Base-by-base conservation (phyloP, 2,797 vertebrate genomes). In the Anas flavirostris region DNA sequence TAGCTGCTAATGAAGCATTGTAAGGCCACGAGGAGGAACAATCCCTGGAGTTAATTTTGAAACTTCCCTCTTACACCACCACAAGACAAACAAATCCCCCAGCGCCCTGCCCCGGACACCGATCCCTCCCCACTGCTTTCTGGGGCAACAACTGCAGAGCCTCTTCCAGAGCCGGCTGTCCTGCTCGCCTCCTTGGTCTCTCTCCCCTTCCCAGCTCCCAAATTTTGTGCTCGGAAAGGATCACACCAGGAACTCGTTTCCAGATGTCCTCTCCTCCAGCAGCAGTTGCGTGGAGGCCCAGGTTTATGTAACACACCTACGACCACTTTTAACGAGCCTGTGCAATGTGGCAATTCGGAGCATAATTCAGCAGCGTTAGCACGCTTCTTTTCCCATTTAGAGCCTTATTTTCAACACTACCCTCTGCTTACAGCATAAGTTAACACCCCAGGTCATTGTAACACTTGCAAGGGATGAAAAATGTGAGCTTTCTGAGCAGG, bases 31-130 rank as follows among this genome's bases (percentile, higher is more conserved):
- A 79, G 53, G 21, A 90, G 63, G 80, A 94, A 93, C 83, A 82
- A 91, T 74, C 52, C 50, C 68, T 23, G 28, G 86, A 91, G 94
- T 62, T 70, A 67, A 85, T 93, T 94, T 92, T 85, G 90, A 94
- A 94, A 90, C 91, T 91, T 92, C 86, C 68, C 91, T 88, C 83
- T 94, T 79, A 31, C 76, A 43, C 66, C 84, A 87, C 55, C 56
- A 37, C 17, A 50, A 0, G 50, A 75, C 53, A 92, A 93, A 89
- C 46, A 83, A 90, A 94, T 52, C 33, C 31, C 44, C 12, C 17
- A 6, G 4, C 43, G 18, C 16, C 53, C 12, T 1, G 0, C 16
- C 62, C 35, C 35, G 62, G 62, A 64, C 10, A 52, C 58, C 88
- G 59, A 79, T 26, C 88, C 26, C 46, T 10, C 3, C 14, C 29